Evolutionary conservation across 2,888 invertebrate species (phyloP).

Genomic region (Andrena hattorfiana): DNA sequence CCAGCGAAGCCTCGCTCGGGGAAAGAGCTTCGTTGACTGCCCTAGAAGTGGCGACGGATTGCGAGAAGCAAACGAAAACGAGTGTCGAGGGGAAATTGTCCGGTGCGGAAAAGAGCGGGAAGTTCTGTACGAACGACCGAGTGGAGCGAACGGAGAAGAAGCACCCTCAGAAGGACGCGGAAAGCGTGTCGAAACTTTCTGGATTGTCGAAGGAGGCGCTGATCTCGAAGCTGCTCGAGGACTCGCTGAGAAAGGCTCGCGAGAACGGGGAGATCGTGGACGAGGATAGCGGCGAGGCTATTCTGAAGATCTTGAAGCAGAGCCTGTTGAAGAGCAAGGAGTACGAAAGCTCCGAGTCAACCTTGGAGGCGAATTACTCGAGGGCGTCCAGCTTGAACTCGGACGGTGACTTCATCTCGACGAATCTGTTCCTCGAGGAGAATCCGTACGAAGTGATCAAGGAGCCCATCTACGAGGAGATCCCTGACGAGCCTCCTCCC

Average conservation of each 20-base stretch:
- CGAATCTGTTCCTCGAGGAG: slow-evolving; percentile 82
- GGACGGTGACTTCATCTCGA: slow-evolving; percentile 80
- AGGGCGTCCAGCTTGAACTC: slow-evolving; percentile 77
- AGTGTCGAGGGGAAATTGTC: slow-evolving; percentile 31
- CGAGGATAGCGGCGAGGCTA: slow-evolving; percentile 82
- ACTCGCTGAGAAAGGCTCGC: slow-evolving; percentile 81
- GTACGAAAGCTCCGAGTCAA: slow-evolving; percentile 79
- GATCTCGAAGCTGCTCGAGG: slow-evolving; percentile 82
- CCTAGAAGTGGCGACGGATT: neutral
- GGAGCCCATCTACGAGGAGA: slow-evolving; percentile 85
- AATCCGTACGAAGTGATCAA: slow-evolving; percentile 85
- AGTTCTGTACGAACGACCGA: slow-evolving; percentile 28
- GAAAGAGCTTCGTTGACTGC: neutral
- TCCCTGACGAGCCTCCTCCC: slow-evolving; percentile 87
- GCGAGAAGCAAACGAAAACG: slow-evolving; percentile 42
- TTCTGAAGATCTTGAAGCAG: slow-evolving; percentile 82
- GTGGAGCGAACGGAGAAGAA: slow-evolving; percentile 38
- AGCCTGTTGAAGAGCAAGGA: slow-evolving; percentile 80
- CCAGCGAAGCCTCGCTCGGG: neutral
- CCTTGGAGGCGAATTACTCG: slow-evolving; percentile 76
- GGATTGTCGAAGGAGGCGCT: slow-evolving; percentile 78
- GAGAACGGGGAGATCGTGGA: slow-evolving; percentile 82
- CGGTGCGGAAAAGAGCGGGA: slow-evolving; percentile 10
- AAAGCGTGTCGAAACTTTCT: slow-evolving; percentile 43
- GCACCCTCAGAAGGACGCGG: slow-evolving; percentile 43